Base-by-base conservation (phyloP, 2,888 invertebrate genomes). In the Cephus rjabovi region DNA sequence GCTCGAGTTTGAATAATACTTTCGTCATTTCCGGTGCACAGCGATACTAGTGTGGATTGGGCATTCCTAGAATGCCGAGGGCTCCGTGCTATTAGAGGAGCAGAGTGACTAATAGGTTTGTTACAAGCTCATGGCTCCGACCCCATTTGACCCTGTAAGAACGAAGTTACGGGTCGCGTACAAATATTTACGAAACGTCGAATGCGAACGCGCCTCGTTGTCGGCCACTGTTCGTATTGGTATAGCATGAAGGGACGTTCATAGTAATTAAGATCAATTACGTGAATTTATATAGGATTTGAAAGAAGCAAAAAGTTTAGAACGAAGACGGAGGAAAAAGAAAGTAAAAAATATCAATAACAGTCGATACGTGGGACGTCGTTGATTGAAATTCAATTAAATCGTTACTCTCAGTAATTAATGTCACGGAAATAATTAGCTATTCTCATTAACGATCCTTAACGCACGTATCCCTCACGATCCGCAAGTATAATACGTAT, bases 21-120 rank as follows among this genome's bases (percentile, higher is more conserved):
- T 56, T 56, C 1, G 56, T 56, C 9, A 23, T 2, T 56, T 56
- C 56, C 56, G 56, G 56, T 56, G 9, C 9, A 9, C 23, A 56
- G 15, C 56, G 56, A 56, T 23, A 56, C 56, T 9, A 2, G 15
- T 9, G 56, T 56, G 56, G 31, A 71, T 33, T 23, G 31, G 71
- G 23, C 71, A 34, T 71, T 71, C 71, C 6, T 71, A 71, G 31
- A 71, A 71, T 71, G 34, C 33, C 33, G 31, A 71, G 71, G 23
- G 71, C 33, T 31, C 31, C 31, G 15, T 71, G 31, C 71, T 31
- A 34, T 33, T 34, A 34, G 34, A 77, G 76, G 77, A 77, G 77
- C 70, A 76, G 56, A 81, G 80, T 82, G 84, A 84, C 85, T 84
- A 86, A 86, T 84, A 81, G 82, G 80, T 84, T 86, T 80, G 83